phyloP scores from a whole-genome alignment of 2,797 vertebrate species.

The Leptatherina wallacei region DNA sequence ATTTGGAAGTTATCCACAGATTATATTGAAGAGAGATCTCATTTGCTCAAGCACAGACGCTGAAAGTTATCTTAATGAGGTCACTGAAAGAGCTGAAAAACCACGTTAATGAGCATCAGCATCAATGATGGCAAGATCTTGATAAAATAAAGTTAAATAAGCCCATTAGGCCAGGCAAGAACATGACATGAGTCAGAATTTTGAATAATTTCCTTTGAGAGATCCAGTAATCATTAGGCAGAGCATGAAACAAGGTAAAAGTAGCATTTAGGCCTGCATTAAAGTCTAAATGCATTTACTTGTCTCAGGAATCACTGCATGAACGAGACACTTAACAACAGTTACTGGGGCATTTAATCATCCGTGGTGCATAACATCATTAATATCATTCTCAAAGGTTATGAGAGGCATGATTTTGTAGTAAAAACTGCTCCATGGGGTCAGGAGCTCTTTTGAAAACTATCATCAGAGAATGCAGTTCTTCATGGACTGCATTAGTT shows the following conservation, averaged over 20 bases:
- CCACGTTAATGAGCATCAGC: conserved; percentile 64
- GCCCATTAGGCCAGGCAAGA: conserved; percentile 20
- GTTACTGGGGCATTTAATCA: rapidly evolving
- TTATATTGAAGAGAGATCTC: conserved; percentile 13
- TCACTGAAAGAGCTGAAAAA: conserved; percentile 83
- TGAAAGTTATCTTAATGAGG: conserved; percentile 79
- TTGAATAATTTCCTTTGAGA: conserved; percentile 20
- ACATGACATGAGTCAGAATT: neutral
- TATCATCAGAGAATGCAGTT: neutral
- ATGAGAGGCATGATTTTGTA: neutral
- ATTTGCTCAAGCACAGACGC: conserved; percentile 77
- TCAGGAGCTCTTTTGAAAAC: neutral
- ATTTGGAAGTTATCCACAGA: conserved; percentile 20
- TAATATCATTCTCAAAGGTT: neutral
- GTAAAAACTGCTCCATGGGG: neutral
- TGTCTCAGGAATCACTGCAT: neutral
- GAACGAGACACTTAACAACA: conserved; percentile 8
- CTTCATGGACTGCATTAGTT: no score
- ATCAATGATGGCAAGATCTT: neutral
- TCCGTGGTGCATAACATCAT: neutral
- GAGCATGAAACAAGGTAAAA: neutral
- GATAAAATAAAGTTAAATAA: conserved; percentile 1
- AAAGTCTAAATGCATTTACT: neutral
- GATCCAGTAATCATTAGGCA: neutral
- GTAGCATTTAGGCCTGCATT: conserved; percentile 4